These are phyloP conservation scores for Acrocyrtus sp. DNA, from an alignment of 2,888 invertebrate species.

Conservation along the genomic window DNA sequence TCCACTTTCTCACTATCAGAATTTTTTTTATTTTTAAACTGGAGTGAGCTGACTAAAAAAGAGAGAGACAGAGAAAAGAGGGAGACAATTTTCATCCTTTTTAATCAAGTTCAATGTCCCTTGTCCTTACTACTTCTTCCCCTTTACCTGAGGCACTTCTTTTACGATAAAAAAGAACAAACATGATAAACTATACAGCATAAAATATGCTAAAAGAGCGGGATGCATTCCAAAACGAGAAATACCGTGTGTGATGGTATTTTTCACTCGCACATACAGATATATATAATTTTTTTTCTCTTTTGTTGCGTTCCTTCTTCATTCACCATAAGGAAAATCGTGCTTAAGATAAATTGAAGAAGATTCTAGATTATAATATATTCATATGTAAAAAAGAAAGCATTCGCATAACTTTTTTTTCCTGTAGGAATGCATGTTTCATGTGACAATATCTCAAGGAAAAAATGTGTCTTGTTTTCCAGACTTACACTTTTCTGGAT, in stretches of 20 bases:
- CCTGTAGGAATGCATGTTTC: constrained; percentile 5
- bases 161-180: constrained; percentile 11
- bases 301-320: too few species aligned
- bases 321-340: too few species aligned
- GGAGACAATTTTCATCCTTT: constrained; percentile 17
- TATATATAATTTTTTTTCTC: too few species aligned
- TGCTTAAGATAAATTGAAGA: constrained; percentile 35
- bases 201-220: too few species aligned
- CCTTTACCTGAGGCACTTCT: constrained; percentile 29
- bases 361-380: constrained; percentile 26
- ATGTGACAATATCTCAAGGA: constrained; percentile 35
- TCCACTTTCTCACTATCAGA: too few species aligned
- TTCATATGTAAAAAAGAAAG: background rate
- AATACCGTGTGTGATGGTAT: too few species aligned
- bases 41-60: too few species aligned
- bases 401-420: background rate
- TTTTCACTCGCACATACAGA: too few species aligned
- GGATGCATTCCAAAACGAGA: too few species aligned
- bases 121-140: constrained; percentile 11
- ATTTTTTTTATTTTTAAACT: too few species aligned
- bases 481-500: background rate
- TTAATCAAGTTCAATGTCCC: constrained; percentile 47
- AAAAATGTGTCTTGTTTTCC: constrained; percentile 16
- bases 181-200: constrained; percentile 7
- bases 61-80: background rate